Evolutionary conservation across 1,140 invertebrate genomes (phyloP), one percentile per base, ranked within the genome.

Genomic region (Drosophila arizonae): DNA sequence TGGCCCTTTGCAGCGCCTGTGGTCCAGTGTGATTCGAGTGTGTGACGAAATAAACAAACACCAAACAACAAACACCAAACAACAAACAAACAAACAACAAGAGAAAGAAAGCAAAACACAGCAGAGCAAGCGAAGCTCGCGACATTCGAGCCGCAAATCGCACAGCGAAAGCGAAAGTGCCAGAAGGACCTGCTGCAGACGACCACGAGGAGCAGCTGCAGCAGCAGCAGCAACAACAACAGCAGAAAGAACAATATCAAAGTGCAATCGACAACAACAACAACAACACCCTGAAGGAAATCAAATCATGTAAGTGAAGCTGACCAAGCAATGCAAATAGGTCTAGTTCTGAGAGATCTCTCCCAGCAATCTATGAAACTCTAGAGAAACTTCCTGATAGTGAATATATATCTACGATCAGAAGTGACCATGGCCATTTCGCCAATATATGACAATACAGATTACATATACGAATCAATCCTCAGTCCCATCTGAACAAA

Each of bases 211-310:
- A 43, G 24, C 46, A 48, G 13, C 17, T 54, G 17, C 17, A 48
- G 13, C 17, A 58, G 13, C 17, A 58, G n/a, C 45, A 26, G 10
- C 50, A 45, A 33, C 45, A 28, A 50, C 13, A 50, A 36, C 71
- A 41, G 10, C 9, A n/a, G 17, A 24, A 51, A 71, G 4, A 36
- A 13, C 39, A 9, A 51, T 43, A 72, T 17, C 68, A 69, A 77
- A 58, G 39, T 43, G 65, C 74, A 77, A 71, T 60, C n/a, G 46
- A 51, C 43, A 75, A 26, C 46, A 13, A 13, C 48, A 67, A 66
- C 28, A 30, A 30, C 28, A 30, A 30, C 28, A 30, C 1, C 62
- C 56, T 39, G 33, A 39, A 39, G 36, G 2, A 26, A 13, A 51
- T 9, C 24, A 1, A 43, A 41, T 43, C 55, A 57, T 11, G 55